A percentile compares a stretch with the other conserved stretches of the same genome.
Evolutionary conservation across 2,113 vertebrate genomes (phyloP).

Genomic region (Phyllopteryx taeniolatus): DNA sequence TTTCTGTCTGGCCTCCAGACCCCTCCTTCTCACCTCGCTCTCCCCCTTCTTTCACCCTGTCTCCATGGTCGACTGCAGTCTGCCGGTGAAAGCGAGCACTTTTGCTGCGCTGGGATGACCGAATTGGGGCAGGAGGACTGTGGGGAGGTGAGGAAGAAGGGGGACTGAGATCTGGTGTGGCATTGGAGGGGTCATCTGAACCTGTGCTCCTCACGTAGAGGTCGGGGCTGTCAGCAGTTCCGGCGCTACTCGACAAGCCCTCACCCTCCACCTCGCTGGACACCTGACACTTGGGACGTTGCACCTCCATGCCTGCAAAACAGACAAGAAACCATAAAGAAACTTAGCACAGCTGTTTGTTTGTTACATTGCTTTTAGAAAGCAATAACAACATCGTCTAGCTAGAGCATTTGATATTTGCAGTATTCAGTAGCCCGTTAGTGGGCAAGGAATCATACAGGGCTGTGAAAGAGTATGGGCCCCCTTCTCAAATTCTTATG

Average conservation of each 20-base stretch:
- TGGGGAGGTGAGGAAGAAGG: constrained; percentile 80
- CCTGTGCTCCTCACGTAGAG: constrained; percentile 83
- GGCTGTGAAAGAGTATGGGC: no score
- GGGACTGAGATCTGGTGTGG: constrained; percentile 87
- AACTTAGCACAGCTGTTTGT: neutral
- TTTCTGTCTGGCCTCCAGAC: constrained; percentile 60
- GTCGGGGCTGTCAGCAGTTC: constrained; percentile 88
- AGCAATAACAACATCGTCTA: neutral
- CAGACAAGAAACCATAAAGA: constrained; percentile 1
- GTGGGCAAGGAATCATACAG: no score
- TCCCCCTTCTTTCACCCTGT: constrained; percentile 70
- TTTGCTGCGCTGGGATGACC: constrained; percentile 79
- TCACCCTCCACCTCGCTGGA: constrained; percentile 89
- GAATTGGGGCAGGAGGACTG: constrained; percentile 73
- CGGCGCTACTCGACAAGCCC: constrained; percentile 81
- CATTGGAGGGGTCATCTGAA: constrained; percentile 80
- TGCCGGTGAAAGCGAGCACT: constrained; percentile 88
- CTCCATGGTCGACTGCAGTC: constrained; percentile 83
- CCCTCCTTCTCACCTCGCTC: constrained; percentile 54
- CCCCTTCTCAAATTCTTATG: no score
- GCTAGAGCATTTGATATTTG: no score
- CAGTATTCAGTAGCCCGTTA: no score
- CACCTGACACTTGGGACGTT: constrained; percentile 87
- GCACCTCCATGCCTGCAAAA: constrained; percentile 86
- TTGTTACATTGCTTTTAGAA: neutral